Evolutionary conservation across 2,797 vertebrate genomes (phyloP), one percentile per base, ranked within the genome.

Genomic region (Crossoptilon crossoptilon): DNA sequence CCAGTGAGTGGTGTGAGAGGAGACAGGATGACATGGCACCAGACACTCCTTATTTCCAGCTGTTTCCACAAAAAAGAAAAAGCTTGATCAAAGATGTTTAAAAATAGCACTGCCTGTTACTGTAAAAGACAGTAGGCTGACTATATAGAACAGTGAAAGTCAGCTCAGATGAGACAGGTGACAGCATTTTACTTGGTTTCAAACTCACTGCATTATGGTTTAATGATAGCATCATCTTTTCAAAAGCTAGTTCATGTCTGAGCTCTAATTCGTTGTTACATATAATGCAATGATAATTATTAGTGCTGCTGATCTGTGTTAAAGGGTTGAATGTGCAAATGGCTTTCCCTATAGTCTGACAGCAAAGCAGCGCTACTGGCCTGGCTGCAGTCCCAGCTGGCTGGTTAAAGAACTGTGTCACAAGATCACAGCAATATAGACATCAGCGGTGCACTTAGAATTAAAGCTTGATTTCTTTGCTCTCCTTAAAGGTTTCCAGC

Each of bases 391-490:
- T 94, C 87, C 82, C 77, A 62, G 33, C 66, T 84, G 91, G 39
- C 55, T 83, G 81, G 69, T 93, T 89, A 86, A 78, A 81, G 80
- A 88, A 77, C 44, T 13, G 15, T 93, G 72, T 85, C 70, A 39
- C n/a, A 68, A 53, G 82, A 93, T 92, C 71, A 43, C 67, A 58
- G 56, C 64, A 80, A 90, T 87, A 74, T 68, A 93, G 92, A 95
- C 85, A 87, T 95, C 83, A 80, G 62, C 46, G 23, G 11, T 31
- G 31, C 11, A 2, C 82, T 68, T 67, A 78, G 74, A 86, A 88
- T 87, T 92, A 87, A 77, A 81, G 51, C 76, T 81, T 87, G 46
- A 77, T 91, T 87, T 59, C 51, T 94, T 83, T 77, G 23, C 86
- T 90, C 39, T 82, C 53, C 68, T 91, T 84, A 48, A 94, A 93